phyloP scores from a whole-genome alignment of 2,888 invertebrate genomes.

The Thera britannica region DNA sequence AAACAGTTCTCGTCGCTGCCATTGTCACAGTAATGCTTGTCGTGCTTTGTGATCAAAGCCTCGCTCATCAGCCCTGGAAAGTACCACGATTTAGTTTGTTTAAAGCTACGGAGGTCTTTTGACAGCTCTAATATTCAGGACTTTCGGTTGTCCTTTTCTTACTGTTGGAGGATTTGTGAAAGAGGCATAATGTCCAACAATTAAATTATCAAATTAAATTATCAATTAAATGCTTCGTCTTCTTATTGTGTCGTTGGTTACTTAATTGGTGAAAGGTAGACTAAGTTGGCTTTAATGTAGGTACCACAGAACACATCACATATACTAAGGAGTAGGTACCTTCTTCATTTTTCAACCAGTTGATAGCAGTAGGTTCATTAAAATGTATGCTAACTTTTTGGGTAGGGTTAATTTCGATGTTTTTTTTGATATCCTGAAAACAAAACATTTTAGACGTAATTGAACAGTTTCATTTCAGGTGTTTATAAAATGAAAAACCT shows the following conservation, averaged over 20 bases:
- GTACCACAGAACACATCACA: too few relatives aligned
- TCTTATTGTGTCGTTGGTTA: too few relatives aligned
- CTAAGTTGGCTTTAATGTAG: too few relatives aligned
- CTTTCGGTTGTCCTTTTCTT: too few relatives aligned
- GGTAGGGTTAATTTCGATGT: background rate
- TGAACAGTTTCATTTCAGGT: too few relatives aligned
- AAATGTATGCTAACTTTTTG: background rate
- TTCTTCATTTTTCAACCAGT: slow-evolving; percentile 11
- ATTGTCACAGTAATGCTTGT: background rate
- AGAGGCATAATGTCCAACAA: too few relatives aligned
- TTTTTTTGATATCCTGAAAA: slow-evolving; percentile 4
- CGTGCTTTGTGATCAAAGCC: slow-evolving; percentile 5
- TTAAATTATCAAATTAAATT: too few relatives aligned
- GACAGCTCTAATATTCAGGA: too few relatives aligned
- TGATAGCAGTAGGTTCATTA: background rate
- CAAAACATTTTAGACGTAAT: background rate
- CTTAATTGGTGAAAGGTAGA: too few relatives aligned
- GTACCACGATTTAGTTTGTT: background rate
- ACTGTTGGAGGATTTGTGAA: too few relatives aligned
- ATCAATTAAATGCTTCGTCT: too few relatives aligned
- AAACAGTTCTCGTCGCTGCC: background rate
- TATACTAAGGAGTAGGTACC: background rate
- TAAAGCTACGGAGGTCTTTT: background rate
- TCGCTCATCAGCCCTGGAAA: slow-evolving; percentile 9
- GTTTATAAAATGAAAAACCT: too few relatives aligned